Evolutionary conservation across 64 coral and sea anemone species (phyloP).

Genomic region (Pocillopora verrucosa): DNA sequence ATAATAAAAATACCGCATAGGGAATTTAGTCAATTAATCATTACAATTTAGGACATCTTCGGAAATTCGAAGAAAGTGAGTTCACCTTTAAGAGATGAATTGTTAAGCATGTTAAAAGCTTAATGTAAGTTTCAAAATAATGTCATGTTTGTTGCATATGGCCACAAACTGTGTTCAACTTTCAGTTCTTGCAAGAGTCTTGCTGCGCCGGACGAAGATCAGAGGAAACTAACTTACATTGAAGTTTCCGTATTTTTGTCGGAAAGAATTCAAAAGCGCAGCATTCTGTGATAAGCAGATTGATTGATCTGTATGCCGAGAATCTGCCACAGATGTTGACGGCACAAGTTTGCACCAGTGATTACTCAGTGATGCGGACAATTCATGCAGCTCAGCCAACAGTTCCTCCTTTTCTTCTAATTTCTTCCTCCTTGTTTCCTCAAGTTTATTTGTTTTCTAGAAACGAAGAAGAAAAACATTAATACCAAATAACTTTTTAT

Average conservation of each 20-base stretch:
- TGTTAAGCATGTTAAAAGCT: background rate
- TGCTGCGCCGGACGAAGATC: too few relatives aligned
- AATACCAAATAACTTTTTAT: background rate
- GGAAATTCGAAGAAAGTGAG: constrained; percentile 27
- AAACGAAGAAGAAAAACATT: background rate
- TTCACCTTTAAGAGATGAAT: background rate
- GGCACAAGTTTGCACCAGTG: background rate
- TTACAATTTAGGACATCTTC: background rate
- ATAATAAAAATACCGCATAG: too few relatives aligned
- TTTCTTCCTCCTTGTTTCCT: background rate
- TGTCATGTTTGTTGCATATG: too few relatives aligned
- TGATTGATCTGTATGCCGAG: background rate
- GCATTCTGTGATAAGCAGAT: background rate
- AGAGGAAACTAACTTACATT: too few relatives aligned
- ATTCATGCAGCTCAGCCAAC: background rate
- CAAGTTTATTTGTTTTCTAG: background rate
- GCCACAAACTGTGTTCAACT: too few relatives aligned
- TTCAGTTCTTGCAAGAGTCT: background rate
- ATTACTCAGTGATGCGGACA: background rate
- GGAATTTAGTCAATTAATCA: background rate
- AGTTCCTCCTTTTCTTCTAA: background rate
- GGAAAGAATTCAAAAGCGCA: background rate
- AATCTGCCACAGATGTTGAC: background rate
- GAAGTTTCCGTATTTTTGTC: too few relatives aligned
- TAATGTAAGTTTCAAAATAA: constrained; percentile 15